These are phyloP conservation scores for Characodon lateralis DNA, from an alignment of 2,797 vertebrate species.

Conservation along the genomic window DNA sequence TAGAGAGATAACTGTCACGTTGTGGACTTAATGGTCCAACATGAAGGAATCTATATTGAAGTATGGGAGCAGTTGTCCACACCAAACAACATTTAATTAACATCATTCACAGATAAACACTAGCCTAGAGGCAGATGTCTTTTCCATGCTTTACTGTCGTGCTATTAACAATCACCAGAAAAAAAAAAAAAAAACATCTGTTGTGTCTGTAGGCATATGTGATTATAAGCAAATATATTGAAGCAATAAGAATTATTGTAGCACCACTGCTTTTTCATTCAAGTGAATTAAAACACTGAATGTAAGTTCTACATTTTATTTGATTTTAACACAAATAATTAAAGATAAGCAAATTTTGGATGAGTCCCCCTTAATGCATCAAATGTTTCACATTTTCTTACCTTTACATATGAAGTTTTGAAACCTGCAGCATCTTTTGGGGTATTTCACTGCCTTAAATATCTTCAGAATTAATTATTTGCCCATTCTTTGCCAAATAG, in stretches of 20 bases:
- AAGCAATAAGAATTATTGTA: slow-evolving; percentile 4
- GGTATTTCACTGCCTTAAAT: neutral
- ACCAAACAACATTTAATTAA: slow-evolving; percentile 17
- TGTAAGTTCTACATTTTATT: neutral
- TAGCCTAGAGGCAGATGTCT: slow-evolving; percentile 29
- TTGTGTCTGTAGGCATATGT: neutral
- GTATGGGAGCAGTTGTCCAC: slow-evolving; percentile 23
- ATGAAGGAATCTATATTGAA: slow-evolving; percentile 26
- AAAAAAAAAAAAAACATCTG: slow-evolving; percentile 20
- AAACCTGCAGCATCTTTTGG: neutral
- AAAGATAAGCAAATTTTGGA: neutral
- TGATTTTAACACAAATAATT: neutral
- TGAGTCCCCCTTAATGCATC: neutral
- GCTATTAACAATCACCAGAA: slow-evolving; percentile 16
- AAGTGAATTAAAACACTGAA: slow-evolving; percentile 1
- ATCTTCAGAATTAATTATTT: neutral
- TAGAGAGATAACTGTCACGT: slow-evolving; percentile 2
- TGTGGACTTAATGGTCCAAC: slow-evolving; percentile 1
- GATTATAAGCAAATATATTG: slow-evolving; percentile 9
- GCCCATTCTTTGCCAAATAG: neutral
- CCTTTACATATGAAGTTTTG: neutral
- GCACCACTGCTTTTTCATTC: slow-evolving; percentile 3
- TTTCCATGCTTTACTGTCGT: slow-evolving; percentile 26
- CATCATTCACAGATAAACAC: slow-evolving; percentile 25
- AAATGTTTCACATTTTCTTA: neutral